Conservation (phyloP, 1,140 invertebrate species). For the Eumaeus atala region DNA sequence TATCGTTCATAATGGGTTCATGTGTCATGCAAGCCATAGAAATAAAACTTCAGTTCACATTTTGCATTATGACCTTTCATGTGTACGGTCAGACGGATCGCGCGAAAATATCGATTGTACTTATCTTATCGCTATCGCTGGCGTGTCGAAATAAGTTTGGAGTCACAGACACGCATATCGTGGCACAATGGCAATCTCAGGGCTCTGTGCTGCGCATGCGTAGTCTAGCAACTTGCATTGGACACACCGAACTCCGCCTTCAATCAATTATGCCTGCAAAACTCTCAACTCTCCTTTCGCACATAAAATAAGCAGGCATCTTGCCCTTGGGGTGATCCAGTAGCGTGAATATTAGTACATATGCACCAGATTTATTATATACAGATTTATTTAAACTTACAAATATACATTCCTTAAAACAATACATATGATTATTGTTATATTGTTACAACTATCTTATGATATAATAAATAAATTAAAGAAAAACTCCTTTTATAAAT, state of each 20-base stretch:
- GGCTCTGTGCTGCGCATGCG: slow-evolving; percentile 48
- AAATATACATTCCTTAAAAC: no score
- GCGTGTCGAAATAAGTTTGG: slow-evolving; percentile 58
- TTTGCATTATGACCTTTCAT: slow-evolving; percentile 58
- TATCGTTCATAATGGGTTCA: no score
- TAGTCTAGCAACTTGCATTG: slow-evolving; percentile 38
- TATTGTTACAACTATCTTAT: no score
- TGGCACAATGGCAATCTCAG: slow-evolving; percentile 12
- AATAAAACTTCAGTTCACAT: not conserved
- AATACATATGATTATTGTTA: no score
- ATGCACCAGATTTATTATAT: no score
- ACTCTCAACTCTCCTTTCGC: slow-evolving; percentile 10
- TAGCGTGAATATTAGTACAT: no score
- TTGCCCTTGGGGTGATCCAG: not conserved
- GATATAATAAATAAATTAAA: no score
- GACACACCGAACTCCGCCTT: slow-evolving; percentile 51
- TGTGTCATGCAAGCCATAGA: no score
- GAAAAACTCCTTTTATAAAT: no score
- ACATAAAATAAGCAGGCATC: not conserved
- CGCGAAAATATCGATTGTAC: slow-evolving; percentile 68
- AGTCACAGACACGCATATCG: slow-evolving; percentile 48
- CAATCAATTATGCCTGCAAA: slow-evolving; percentile 28
- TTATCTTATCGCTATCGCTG: slow-evolving; percentile 68
- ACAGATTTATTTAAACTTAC: no score
- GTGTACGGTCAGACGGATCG: slow-evolving; percentile 46